These are phyloP conservation scores for Meandrina meandrites DNA, from an alignment of 92 coral and sea anemone genomes.

Conservation along the genomic window DNA sequence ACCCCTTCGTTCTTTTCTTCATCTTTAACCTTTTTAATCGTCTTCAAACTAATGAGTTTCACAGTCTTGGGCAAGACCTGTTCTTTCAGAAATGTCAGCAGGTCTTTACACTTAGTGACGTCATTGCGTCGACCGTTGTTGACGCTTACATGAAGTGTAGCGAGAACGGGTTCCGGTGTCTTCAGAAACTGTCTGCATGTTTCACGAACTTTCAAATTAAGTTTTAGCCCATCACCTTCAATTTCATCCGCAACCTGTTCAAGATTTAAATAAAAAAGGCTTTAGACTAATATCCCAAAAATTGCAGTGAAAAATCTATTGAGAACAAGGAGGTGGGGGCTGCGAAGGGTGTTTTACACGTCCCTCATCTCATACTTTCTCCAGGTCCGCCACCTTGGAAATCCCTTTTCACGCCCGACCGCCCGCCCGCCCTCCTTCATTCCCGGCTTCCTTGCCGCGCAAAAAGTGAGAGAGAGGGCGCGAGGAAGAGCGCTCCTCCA, in stretches of 20 bases:
- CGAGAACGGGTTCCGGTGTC: slow-evolving; percentile 53
- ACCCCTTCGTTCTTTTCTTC: slow-evolving; percentile 47
- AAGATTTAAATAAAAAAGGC: neutral
- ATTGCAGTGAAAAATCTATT: too few relatives aligned
- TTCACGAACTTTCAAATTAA: slow-evolving; percentile 31
- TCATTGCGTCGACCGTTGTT: slow-evolving; percentile 55
- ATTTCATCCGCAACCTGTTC: slow-evolving; percentile 5
- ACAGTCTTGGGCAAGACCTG: slow-evolving; percentile 81
- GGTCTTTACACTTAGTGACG: slow-evolving; percentile 70
- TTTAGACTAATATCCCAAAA: neutral
- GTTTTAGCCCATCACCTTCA: slow-evolving; percentile 14
- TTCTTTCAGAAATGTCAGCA: slow-evolving; percentile 70
- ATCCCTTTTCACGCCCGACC: too few relatives aligned
- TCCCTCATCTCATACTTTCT: too few relatives aligned
- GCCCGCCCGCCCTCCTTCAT: too few relatives aligned
- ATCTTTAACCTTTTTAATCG: slow-evolving; percentile 50
- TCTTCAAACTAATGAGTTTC: slow-evolving; percentile 61
- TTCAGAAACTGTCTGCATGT: slow-evolving; percentile 23
- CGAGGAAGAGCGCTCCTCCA: too few relatives aligned
- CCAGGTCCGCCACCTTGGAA: too few relatives aligned
- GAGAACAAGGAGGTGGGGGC: too few relatives aligned
- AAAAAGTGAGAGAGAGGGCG: too few relatives aligned
- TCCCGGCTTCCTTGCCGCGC: too few relatives aligned
- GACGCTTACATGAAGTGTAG: slow-evolving; percentile 64
- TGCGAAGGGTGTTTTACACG: too few relatives aligned